These are phyloP conservation scores for Coregonus sp. DNA, from an alignment of 2,797 vertebrate species.

Conservation along the genomic window DNA sequence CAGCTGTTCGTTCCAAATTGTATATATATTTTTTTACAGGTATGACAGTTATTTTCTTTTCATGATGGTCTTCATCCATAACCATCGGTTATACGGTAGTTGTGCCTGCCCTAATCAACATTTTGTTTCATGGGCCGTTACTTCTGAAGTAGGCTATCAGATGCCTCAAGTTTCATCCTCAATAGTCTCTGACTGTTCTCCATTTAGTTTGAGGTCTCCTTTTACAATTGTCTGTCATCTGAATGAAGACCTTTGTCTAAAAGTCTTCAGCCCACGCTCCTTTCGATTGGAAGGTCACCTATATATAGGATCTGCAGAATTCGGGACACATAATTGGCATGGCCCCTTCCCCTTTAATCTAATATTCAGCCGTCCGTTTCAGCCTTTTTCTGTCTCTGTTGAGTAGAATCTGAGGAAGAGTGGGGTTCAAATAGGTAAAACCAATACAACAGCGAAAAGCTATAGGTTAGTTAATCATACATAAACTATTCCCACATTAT, in stretches of 20 bases:
- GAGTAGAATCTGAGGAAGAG: slow-evolving; percentile 28
- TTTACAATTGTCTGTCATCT: slow-evolving; percentile 14
- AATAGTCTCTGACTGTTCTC: slow-evolving; percentile 30
- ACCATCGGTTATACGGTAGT: no score
- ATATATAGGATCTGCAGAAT: slow-evolving; percentile 58
- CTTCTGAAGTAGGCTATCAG: slow-evolving; percentile 41
- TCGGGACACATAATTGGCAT: slow-evolving; percentile 28
- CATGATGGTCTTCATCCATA: no score
- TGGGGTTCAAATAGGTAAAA: slow-evolving; percentile 12
- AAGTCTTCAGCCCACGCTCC: slow-evolving; percentile 28
- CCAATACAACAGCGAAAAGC: background rate
- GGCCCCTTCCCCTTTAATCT: slow-evolving; percentile 49
- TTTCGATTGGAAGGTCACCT: slow-evolving; percentile 49
- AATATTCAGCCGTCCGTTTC: slow-evolving; percentile 44
- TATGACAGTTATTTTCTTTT: no score
- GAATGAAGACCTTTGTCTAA: slow-evolving; percentile 56
- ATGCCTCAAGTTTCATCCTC: slow-evolving; percentile 54
- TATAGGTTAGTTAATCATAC: background rate
- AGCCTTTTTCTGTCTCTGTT: slow-evolving; percentile 30
- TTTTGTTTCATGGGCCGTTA: no score
- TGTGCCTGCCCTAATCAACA: no score
- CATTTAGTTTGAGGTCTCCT: slow-evolving; percentile 8
- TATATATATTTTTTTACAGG: no score
- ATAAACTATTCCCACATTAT: no score
- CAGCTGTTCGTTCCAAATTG: no score